Conservation (phyloP, 2,888 invertebrate species). For the Tuta absoluta region DNA sequence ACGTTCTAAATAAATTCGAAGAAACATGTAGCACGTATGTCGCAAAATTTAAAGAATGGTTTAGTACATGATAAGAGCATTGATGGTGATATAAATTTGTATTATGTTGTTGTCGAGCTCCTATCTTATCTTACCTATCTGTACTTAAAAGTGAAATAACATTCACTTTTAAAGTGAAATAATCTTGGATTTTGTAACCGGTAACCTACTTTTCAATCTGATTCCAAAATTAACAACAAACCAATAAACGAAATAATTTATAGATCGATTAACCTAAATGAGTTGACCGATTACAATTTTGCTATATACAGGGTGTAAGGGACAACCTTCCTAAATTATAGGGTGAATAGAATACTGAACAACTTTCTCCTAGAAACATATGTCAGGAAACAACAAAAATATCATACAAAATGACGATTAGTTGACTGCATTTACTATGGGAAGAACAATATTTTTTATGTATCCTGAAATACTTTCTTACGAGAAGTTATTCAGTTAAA, state of each 20-base stretch:
- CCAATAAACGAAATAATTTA: conserved; percentile 3
- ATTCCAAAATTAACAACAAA: conserved; percentile 1
- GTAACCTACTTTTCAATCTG: conserved; percentile 11
- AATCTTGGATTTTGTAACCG: conserved; percentile 4
- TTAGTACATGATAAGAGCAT: background rate
- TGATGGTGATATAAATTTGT: background rate
- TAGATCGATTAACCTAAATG: conserved; percentile 8
- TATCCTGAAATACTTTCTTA: too few relatives aligned
- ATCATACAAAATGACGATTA: too few relatives aligned
- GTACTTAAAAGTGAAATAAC: background rate
- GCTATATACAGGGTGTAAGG: background rate
- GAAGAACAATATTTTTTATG: too few relatives aligned
- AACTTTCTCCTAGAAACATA: too few relatives aligned
- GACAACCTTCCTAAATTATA: too few relatives aligned
- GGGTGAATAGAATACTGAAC: too few relatives aligned
- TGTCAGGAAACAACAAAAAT: too few relatives aligned
- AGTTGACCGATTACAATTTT: background rate
- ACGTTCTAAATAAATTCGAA: too few relatives aligned
- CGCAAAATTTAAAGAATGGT: background rate
- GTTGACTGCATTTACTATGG: too few relatives aligned
- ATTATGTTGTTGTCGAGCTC: background rate
- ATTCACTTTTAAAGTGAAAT: too few relatives aligned
- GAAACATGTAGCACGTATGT: too few relatives aligned
- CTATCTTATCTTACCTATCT: background rate
- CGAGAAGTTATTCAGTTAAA: too few relatives aligned